A percentile compares a stretch with the other conserved stretches of the same genome.
These are phyloP conservation scores for Trissolcus brochymenae DNA, from an alignment of 2,888 invertebrate species.

Conservation along the genomic window DNA sequence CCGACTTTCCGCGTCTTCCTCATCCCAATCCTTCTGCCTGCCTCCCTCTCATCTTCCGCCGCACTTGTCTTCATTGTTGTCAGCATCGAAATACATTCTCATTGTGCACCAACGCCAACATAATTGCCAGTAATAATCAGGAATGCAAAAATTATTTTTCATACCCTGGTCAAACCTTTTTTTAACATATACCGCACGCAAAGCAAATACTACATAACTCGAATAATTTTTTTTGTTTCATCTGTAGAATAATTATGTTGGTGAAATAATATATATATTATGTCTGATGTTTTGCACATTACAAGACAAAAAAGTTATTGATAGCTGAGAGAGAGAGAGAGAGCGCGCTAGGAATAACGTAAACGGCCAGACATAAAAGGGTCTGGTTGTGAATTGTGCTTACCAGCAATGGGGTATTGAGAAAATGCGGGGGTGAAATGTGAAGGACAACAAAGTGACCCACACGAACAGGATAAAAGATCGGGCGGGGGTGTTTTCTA, in stretches of 20 bases:
- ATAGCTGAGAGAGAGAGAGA: constrained; percentile 23
- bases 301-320: constrained; percentile 48
- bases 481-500: constrained; percentile 42
- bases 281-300: too few species aligned
- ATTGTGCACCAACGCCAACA: constrained; percentile 71
- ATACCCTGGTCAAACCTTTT: too few species aligned
- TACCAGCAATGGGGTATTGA: constrained; percentile 60
- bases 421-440: constrained; percentile 33
- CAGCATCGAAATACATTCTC: constrained; percentile 64
- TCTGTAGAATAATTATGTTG: background rate
- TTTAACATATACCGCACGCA: too few species aligned
- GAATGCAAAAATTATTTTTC: constrained; percentile 44
- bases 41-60: constrained; percentile 47
- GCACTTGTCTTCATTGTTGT: constrained; percentile 65
- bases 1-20: constrained; percentile 54
- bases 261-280: background rate
- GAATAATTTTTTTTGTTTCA: background rate
- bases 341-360: constrained; percentile 69
- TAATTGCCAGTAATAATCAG: constrained; percentile 75
- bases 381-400: constrained; percentile 60
- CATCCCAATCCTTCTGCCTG: constrained; percentile 47
- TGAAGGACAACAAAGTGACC: constrained; percentile 38
- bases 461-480: constrained; percentile 38
- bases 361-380: constrained; percentile 61
- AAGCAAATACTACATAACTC: too few species aligned